These are phyloP conservation scores for Leptestheria dahalacensis DNA, from an alignment of 1,140 invertebrate genomes.

Conservation along the genomic window DNA sequence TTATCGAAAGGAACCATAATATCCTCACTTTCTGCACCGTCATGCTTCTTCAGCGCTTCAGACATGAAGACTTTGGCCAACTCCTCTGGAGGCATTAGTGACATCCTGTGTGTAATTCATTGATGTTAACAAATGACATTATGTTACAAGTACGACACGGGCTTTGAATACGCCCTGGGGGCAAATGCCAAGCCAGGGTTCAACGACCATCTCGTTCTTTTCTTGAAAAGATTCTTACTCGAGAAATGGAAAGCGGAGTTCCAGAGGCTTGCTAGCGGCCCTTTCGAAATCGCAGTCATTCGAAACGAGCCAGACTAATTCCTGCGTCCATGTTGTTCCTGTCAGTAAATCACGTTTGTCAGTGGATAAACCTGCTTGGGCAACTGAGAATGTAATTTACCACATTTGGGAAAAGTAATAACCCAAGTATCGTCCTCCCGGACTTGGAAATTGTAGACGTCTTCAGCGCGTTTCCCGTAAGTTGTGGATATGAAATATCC, in stretches of 20 bases:
- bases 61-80: neutral
- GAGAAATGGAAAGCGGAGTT: slow-evolving; percentile 34
- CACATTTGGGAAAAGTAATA: slow-evolving; percentile 12
- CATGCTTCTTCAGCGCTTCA: neutral
- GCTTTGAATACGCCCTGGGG: no score
- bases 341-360: slow-evolving; percentile 19
- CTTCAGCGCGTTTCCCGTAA: slow-evolving; percentile 24
- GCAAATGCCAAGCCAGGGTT: no score
- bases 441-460: slow-evolving; percentile 29
- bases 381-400: neutral
- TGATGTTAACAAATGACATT: no score
- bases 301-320: slow-evolving; percentile 27
- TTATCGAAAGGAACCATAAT: slow-evolving; percentile 37
- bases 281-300: slow-evolving; percentile 29
- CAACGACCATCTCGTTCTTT: no score
- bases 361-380: neutral
- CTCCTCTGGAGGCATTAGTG: neutral
- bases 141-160: no score
- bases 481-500: slow-evolving; percentile 20
- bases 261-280: slow-evolving; percentile 26
- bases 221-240: no score
- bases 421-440: slow-evolving; percentile 22
- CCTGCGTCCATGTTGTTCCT: slow-evolving; percentile 32
- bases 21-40: neutral
- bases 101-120: neutral